A percentile compares a stretch with the other conserved stretches of the same genome.
Evolutionary conservation across 2,797 vertebrate genomes (phyloP).

Genomic region (Acrossocheilus fasciatus): DNA sequence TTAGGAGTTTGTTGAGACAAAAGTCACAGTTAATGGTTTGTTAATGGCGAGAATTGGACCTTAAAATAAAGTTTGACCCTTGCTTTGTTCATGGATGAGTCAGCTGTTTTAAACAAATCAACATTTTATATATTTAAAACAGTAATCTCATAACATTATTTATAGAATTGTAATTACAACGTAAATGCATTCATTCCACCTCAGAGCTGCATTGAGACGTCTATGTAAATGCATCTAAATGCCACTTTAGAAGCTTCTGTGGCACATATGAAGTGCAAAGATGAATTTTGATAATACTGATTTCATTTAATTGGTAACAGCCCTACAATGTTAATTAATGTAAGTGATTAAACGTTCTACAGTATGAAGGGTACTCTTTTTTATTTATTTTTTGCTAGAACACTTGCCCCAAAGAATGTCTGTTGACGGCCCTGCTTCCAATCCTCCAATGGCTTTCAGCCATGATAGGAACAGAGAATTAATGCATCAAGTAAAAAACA

Average conservation of each 20-base stretch:
- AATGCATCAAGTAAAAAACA: background rate
- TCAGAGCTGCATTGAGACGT: background rate
- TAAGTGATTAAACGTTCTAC: background rate
- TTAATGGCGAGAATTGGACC: no score
- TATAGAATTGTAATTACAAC: background rate
- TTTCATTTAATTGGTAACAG: background rate
- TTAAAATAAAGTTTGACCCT: no score
- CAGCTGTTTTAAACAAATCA: background rate
- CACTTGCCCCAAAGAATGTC: background rate
- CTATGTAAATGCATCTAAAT: background rate
- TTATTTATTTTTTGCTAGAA: background rate
- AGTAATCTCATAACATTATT: background rate
- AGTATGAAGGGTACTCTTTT: background rate
- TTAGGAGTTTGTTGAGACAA: no score
- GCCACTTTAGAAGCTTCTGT: background rate
- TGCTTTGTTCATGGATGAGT: background rate
- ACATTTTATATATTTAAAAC: background rate
- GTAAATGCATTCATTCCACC: background rate
- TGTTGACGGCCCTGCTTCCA: background rate
- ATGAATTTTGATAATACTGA: background rate
- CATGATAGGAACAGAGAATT: background rate
- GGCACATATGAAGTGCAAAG: background rate
- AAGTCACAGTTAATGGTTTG: no score
- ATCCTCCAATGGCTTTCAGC: background rate
- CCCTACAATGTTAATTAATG: no score